Percentiles rank a stretch among this genome's conserved stretches.
Conservation (phyloP, 1,140 invertebrate genomes). For the Penaeus vannamei region DNA sequence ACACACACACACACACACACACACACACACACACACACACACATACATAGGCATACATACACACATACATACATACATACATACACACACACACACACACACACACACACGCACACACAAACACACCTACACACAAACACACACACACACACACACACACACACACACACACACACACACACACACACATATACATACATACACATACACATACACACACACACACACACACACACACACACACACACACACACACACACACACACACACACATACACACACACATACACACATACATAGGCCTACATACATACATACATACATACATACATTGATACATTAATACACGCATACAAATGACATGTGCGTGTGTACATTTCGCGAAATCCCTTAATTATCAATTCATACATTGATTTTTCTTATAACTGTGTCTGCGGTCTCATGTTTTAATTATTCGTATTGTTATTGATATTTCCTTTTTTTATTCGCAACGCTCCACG, state of each 20-base stretch:
- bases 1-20: neutral
- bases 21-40: conserved; percentile 24
- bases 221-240: conserved; percentile 9
- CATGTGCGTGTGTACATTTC: no score
- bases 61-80: neutral
- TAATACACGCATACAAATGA: no score
- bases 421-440: no score
- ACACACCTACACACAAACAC: neutral
- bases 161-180: neutral
- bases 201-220: neutral
- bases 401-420: no score
- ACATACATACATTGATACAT: neutral
- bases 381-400: no score
- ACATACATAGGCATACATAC: neutral
- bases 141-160: conserved; percentile 22
- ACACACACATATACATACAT: neutral
- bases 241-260: conserved; percentile 3
- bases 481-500: no score
- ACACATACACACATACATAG: neutral
- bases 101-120: no score
- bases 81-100: neutral
- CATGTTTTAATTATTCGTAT: no score
- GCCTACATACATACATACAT: neutral
- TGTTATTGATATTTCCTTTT: no score
- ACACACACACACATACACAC: neutral